Conservation (phyloP, 2,797 vertebrate species). For the Ataeniobius toweri region DNA sequence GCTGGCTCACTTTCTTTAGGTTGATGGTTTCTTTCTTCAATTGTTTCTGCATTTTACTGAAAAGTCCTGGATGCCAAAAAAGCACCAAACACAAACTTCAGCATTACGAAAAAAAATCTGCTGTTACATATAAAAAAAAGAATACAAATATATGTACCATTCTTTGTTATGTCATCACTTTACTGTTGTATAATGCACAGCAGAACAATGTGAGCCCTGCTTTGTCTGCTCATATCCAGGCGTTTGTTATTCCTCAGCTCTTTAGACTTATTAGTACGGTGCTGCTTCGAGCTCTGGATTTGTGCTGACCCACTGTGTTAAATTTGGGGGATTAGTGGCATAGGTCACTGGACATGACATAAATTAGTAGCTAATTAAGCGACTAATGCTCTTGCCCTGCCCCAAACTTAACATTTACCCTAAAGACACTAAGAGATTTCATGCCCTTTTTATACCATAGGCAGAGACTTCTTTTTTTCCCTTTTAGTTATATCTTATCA, state of each 20-base stretch:
- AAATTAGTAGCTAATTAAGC: conserved; percentile 78
- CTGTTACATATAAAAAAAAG: neutral
- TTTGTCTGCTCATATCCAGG: conserved; percentile 43
- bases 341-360: conserved; percentile 67
- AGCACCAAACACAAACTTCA: no score
- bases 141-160: neutral
- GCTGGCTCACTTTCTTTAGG: neutral
- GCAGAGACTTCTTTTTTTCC: conserved; percentile 34
- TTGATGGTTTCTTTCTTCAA: neutral
- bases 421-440: conserved; percentile 70
- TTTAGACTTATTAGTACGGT: conserved; percentile 55
- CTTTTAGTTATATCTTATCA: neutral
- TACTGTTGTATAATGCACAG: conserved; percentile 33
- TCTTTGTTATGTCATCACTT: conserved; percentile 4
- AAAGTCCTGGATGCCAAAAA: neutral
- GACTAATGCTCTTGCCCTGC: conserved; percentile 64
- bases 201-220: conserved; percentile 45
- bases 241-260: conserved; percentile 61
- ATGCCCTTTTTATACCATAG: conserved; percentile 54
- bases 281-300: conserved; percentile 48
- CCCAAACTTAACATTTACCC: conserved; percentile 65
- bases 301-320: conserved; percentile 66
- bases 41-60: neutral
- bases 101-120: neutral
- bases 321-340: conserved; percentile 69